Percentiles rank a stretch among this genome's conserved stretches.
Conservation (phyloP, 2,888 invertebrate genomes). For the Macaria notata region DNA sequence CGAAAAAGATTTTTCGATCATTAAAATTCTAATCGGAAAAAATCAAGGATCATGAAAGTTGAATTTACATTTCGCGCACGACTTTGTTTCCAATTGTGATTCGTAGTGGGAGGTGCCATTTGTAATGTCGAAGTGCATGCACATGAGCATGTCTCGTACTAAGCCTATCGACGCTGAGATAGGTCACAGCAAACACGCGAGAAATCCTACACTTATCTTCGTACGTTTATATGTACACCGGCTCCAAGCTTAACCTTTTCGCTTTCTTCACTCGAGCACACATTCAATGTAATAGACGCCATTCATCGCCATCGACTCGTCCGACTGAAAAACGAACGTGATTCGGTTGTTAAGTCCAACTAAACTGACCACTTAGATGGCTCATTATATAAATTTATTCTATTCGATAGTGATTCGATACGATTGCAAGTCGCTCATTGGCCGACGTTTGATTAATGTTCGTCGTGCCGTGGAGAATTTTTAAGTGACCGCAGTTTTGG, state of each 20-base stretch:
- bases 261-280: conserved; percentile 24
- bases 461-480: conserved; percentile 47
- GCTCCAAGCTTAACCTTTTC: neutral
- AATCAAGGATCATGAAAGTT: conserved; percentile 1
- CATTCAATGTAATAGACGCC: conserved; percentile 44
- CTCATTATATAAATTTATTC: conserved; percentile 73
- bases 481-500: conserved; percentile 38
- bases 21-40: neutral
- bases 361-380: conserved; percentile 65
- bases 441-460: conserved; percentile 58
- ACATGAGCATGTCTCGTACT: conserved; percentile 53
- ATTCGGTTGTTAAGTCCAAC: conserved; percentile 69
- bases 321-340: conserved; percentile 68
- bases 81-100: conserved; percentile 49
- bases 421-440: conserved; percentile 62
- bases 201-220: conserved; percentile 32
- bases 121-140: conserved; percentile 57
- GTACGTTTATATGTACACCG: neutral
- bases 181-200: conserved; percentile 55
- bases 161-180: conserved; percentile 53
- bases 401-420: conserved; percentile 68
- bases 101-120: conserved; percentile 64
- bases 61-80: conserved; percentile 42
- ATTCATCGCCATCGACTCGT: conserved; percentile 60
- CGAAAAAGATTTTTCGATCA: neutral